Evolutionary conservation across 2,797 vertebrate species (phyloP).

Genomic region (Chelidonichthys spinosus): DNA sequence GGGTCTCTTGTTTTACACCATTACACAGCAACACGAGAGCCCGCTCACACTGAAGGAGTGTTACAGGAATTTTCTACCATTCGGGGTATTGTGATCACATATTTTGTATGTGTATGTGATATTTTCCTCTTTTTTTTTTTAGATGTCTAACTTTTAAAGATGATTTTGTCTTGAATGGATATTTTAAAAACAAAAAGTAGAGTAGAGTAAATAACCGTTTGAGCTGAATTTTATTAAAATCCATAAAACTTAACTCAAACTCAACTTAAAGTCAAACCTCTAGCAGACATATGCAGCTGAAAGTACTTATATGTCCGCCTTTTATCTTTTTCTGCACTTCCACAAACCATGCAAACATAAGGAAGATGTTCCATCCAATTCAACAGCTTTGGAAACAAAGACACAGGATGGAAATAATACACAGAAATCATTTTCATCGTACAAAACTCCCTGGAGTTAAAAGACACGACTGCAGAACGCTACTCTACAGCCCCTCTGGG

Average conservation of each 20-base stretch:
- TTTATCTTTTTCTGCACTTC: not conserved
- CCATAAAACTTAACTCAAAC: not conserved
- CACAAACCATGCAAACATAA: constrained; percentile 14
- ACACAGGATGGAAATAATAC: constrained; percentile 58
- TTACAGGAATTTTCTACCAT: not conserved
- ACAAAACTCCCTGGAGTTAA: constrained; percentile 27
- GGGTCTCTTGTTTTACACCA: constrained; percentile 20
- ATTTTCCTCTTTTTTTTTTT: not conserved
- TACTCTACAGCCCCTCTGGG: constrained; percentile 11
- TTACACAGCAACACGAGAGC: constrained; percentile 16
- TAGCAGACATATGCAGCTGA: not conserved
- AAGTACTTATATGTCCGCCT: not conserved
- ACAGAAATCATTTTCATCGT: constrained; percentile 32
- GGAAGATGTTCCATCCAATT: constrained; percentile 17
- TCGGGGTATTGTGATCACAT: not conserved
- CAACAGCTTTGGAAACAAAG: constrained; percentile 50
- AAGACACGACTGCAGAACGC: constrained; percentile 18
- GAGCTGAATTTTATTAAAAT: not conserved
- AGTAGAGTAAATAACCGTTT: not conserved
- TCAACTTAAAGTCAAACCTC: not conserved
- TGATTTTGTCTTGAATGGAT: not conserved
- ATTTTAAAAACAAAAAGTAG: not conserved
- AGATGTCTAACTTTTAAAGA: not conserved
- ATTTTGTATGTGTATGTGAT: not conserved
- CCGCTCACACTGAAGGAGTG: not conserved